Conservation (phyloP, 2,113 vertebrate genomes). For the Calypte anna region DNA sequence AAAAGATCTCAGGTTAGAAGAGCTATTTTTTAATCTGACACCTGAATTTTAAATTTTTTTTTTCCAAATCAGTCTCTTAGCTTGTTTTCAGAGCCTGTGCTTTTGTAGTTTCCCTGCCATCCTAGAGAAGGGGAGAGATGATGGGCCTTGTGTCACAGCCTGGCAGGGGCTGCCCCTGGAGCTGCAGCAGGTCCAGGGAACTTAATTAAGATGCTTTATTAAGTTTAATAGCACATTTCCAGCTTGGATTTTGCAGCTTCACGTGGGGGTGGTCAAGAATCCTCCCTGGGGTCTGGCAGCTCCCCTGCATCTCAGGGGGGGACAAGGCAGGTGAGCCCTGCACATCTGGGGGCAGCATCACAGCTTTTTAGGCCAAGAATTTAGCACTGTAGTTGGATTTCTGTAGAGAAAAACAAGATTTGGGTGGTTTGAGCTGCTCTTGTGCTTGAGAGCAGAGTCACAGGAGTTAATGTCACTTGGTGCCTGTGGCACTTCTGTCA, state of each 20-base stretch:
- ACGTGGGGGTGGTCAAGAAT: rapidly evolving
- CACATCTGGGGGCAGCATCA: neutral
- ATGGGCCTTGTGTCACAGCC: rapidly evolving
- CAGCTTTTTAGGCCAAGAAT: neutral
- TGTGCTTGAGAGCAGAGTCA: rapidly evolving
- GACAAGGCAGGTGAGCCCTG: neutral
- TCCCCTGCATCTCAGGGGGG: rapidly evolving
- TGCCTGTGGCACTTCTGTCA: neutral
- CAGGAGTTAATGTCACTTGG: neutral
- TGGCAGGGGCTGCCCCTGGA: neutral
- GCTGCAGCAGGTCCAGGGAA: neutral
- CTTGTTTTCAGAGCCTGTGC: neutral
- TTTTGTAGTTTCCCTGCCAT: neutral
- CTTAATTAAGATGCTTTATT: neutral
- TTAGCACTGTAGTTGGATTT: neutral
- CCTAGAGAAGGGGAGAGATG: neutral
- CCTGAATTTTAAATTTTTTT: neutral
- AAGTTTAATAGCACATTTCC: neutral
- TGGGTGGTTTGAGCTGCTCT: neutral
- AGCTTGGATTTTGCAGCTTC: neutral
- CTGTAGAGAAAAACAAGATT: neutral
- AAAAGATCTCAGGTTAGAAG: neutral
- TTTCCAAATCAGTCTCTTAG: neutral
- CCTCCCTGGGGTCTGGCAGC: neutral
- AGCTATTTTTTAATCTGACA: neutral